Evolutionary conservation across 1,140 invertebrate species (phyloP), one percentile per base, ranked within the genome.

Genomic region (Rhyzopertha dominica): DNA sequence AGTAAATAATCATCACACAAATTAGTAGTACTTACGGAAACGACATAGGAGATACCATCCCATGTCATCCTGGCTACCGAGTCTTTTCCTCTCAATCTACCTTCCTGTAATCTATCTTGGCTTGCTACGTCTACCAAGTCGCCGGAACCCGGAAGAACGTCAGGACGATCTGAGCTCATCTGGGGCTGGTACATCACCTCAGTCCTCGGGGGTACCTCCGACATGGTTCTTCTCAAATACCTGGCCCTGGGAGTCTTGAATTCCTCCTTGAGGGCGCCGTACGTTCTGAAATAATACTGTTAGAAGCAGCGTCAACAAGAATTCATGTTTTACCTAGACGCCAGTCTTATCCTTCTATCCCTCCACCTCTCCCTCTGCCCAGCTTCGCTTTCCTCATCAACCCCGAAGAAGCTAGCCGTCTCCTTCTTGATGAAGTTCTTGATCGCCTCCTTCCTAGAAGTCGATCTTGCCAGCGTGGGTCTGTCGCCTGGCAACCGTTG

Each of bases 331-430:
- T 76, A 71, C 62, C 83, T 75, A 45, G 77, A 79, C 36, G 84
- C 83, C 68, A 87, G 76, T 50, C 85, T 71, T 60, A 81, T 78
- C 54, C 85, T 72, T 60, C 85, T 72, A 53, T 86, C 82, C 40
- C 82, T 69, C 85, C 85, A 88, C 65, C 82, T 66, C 50, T 78
- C 69, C 56, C 76, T 77, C 66, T 87, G 81, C 49, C 78, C 70
- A 20, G 75, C 72, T 65, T 87, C 82, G 35, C 79, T 79, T 55
- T 83, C 77, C 53, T 82, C 79, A 56, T 85, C 78, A 22, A 88
- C 80, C 5, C 85, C 85, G 62, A 88, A 87, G 64, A 88, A 88
- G 39, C 78, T 80, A 10, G 83, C 82, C 12, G 84, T 85, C 63
- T 85, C 84, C 47, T 78, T 73, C 59, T 79, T 84, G 44, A 87